Percentiles rank a stretch among this genome's conserved stretches.
Evolutionary conservation across 1,140 invertebrate genomes (phyloP).

Genomic region (Ectropis grisescens): DNA sequence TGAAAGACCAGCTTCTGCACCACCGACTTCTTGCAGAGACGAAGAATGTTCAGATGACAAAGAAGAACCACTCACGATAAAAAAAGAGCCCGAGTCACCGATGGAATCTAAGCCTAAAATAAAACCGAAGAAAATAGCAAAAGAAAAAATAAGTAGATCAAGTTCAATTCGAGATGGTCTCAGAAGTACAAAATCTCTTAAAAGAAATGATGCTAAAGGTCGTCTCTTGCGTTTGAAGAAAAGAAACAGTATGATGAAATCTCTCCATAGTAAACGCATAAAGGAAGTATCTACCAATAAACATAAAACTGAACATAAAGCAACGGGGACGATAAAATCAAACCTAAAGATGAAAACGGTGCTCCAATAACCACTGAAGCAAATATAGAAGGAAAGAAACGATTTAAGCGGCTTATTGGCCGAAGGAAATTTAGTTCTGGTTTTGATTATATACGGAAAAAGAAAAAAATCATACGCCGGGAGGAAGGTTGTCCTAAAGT

Average conservation of each 20-base stretch:
- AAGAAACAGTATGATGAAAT: constrained; percentile 71
- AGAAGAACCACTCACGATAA: constrained; percentile 26
- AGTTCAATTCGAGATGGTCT: constrained; percentile 71
- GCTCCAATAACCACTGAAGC: constrained; percentile 27
- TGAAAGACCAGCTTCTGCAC: constrained; percentile 63
- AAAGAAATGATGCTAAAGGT: constrained; percentile 73
- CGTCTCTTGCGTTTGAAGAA: constrained; percentile 69
- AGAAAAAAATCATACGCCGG: constrained; percentile 75
- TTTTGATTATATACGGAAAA: constrained; percentile 91
- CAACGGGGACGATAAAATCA: constrained; percentile 44
- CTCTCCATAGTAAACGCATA: constrained; percentile 56
- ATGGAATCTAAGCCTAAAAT: constrained; percentile 41
- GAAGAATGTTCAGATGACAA: constrained; percentile 34
- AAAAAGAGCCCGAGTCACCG: constrained; percentile 45
- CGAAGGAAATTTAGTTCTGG: constrained; percentile 72
- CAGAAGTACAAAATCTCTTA: constrained; percentile 70
- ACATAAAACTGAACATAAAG: constrained; percentile 45
- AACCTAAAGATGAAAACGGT: constrained; percentile 35
- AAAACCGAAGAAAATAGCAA: constrained; percentile 44
- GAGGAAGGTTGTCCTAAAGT: constrained; percentile 44
- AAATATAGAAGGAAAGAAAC: constrained; percentile 31
- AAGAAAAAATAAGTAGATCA: constrained; percentile 47
- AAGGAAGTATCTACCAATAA: constrained; percentile 40
- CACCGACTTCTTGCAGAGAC: constrained; percentile 64
- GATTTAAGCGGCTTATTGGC: constrained; percentile 60